Evolutionary conservation across 2,797 vertebrate genomes (phyloP).

Genomic region (Staurois parvus): DNA sequence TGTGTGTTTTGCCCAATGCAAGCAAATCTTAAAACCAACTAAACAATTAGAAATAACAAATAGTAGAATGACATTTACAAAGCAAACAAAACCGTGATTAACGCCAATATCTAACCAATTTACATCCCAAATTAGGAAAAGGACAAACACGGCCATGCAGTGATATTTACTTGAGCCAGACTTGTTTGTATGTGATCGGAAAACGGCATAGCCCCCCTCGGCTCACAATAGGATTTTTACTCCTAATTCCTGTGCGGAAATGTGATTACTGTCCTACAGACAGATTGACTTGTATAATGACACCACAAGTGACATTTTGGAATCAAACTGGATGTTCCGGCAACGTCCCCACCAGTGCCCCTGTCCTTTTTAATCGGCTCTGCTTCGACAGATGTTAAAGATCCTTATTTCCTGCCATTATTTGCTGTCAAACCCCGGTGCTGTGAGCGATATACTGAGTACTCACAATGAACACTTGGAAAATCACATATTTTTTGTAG

Average conservation of each 20-base stretch:
- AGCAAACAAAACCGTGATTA: constrained; percentile 28
- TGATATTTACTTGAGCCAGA: constrained; percentile 36
- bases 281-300: constrained; percentile 43
- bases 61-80: constrained; percentile 15
- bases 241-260: constrained; percentile 31
- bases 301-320: constrained; percentile 44
- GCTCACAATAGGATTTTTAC: constrained; percentile 30
- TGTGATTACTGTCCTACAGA: constrained; percentile 31
- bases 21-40: background rate
- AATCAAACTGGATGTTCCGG: constrained; percentile 46
- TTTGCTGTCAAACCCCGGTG: constrained; percentile 50
- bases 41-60: constrained; percentile 15
- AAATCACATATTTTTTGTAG: constrained; percentile 60
- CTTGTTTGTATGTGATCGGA: constrained; percentile 18
- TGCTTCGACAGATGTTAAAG: constrained; percentile 49
- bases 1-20: background rate
- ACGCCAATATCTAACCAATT: constrained; percentile 30
- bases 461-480: constrained; percentile 56
- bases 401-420: constrained; percentile 56
- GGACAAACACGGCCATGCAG: constrained; percentile 6
- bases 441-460: constrained; percentile 35
- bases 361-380: constrained; percentile 47
- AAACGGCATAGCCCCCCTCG: background rate
- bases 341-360: constrained; percentile 26
- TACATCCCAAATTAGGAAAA: constrained; percentile 30